These are phyloP conservation scores for Cephus pulcher DNA, from an alignment of 2,888 invertebrate genomes.

Conservation along the genomic window DNA sequence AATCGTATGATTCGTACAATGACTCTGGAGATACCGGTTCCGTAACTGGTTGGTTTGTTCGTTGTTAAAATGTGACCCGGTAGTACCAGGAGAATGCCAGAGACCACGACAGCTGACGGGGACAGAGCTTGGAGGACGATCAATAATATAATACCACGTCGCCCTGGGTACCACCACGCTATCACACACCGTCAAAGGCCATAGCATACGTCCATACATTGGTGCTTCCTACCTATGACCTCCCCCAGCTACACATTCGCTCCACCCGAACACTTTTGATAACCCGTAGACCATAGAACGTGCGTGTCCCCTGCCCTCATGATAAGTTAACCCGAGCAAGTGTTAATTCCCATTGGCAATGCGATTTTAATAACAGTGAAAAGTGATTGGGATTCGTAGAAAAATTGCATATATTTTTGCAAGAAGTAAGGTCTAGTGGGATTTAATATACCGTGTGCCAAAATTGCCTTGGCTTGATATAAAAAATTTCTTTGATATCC, in stretches of 20 bases:
- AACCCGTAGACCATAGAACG: background rate
- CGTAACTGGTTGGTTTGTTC: no score
- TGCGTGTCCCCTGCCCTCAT: background rate
- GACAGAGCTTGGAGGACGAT: constrained; percentile 54
- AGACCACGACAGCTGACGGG: constrained; percentile 56
- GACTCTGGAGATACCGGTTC: no score
- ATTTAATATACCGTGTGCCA: no score
- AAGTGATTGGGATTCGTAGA: no score
- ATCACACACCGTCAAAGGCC: constrained; percentile 50
- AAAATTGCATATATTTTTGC: no score
- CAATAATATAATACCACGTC: constrained; percentile 60
- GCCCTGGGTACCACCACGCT: constrained; percentile 52
- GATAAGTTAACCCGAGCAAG: background rate
- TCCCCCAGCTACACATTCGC: background rate
- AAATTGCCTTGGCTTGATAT: no score
- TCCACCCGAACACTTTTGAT: constrained; percentile 11
- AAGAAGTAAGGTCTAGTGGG: no score
- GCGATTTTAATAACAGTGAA: background rate
- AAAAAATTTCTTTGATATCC: no score
- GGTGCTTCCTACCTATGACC: constrained; percentile 23
- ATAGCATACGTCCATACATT: constrained; percentile 24
- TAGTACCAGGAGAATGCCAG: constrained; percentile 52
- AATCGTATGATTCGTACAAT: no score
- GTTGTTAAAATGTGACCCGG: constrained; percentile 47
- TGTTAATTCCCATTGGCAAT: background rate